Base-by-base conservation (phyloP, 1,140 invertebrate genomes). In the Drosophila prosaltans region DNA sequence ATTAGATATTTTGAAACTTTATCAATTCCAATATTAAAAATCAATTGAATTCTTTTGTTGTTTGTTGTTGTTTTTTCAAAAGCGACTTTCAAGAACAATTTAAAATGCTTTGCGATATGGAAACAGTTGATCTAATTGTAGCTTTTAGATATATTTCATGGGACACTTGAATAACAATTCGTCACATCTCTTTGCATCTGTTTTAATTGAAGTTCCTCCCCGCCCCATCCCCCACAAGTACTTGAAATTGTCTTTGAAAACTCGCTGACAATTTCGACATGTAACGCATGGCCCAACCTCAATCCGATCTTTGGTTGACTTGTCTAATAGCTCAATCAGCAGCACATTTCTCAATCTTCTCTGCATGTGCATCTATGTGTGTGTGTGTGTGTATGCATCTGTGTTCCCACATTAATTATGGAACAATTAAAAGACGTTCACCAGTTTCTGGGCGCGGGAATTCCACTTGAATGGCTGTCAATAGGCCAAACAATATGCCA, bases 401-500 rank as follows among this genome's bases (percentile, higher is more conserved):
- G 45, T 51, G 71, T 86, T 88, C 83, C 83, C 83, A 88, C 83
- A 88, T 88, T 88, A 88, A 88, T 88, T 88, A 88, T 83, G 84
- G 68, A 70, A 89, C 83, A 88, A 88, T 89, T 88, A 86, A 88
- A 81, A 79, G 58, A 84, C 51, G 71, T 65, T 61, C 45, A 48
- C 45, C 45, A 48, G 45, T 48, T 30, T 48, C 45, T 26, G 45
- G 45, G 45, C 45, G 45, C 45, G 84, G 80, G 80, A 83, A 80
- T 67, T 89, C 84, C 83, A 88, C 83, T 88, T 83, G 80, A 88
- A 83, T 72, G 79, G 58, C 83, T 83, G 80, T 80, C 83, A 82
- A 83, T 88, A 72, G 76, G 65, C 58, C 72, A 54, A 65, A 88
- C 83, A 88, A 88, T 86, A 70, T 58, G 51, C 65, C 72, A 77